phyloP scores from a whole-genome alignment of 2,888 invertebrate species.

The Patella ulyssiponensis region DNA sequence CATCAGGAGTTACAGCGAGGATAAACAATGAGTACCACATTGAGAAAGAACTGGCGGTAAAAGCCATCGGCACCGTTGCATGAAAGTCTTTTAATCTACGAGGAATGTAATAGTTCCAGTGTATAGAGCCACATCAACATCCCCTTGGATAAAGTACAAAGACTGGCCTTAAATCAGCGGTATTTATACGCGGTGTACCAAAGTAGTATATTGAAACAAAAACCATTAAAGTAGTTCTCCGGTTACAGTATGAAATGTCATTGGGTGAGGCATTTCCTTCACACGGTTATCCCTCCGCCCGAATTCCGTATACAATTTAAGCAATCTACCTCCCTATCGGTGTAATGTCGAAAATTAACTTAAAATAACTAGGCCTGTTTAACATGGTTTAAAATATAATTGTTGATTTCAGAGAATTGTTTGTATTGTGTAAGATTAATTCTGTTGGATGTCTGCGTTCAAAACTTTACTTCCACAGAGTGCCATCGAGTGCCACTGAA shows the following conservation, averaged over 20 bases:
- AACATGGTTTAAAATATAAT: too few species aligned
- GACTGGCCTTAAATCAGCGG: background rate
- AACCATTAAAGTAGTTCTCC: constrained; percentile 10
- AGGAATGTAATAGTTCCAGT: background rate
- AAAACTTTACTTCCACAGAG: too few species aligned
- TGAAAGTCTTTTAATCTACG: background rate
- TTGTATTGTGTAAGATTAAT: too few species aligned
- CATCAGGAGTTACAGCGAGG: background rate
- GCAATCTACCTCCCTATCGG: too few species aligned
- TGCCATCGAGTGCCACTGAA: too few species aligned
- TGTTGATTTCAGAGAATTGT: too few species aligned
- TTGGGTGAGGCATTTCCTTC: background rate
- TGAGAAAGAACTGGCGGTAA: background rate
- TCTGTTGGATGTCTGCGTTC: too few species aligned
- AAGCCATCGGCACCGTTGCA: constrained; percentile 3
- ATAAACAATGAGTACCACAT: background rate
- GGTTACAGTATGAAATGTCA: constrained; percentile 1
- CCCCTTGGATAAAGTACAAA: background rate
- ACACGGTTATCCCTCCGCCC: too few species aligned
- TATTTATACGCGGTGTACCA: background rate
- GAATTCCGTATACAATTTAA: too few species aligned
- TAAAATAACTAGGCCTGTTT: too few species aligned
- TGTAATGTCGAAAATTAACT: too few species aligned
- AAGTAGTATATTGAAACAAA: constrained; percentile 10
- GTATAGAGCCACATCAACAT: background rate